These are phyloP conservation scores for Rhagium mordax DNA, from an alignment of 2,888 invertebrate species.

Conservation along the genomic window DNA sequence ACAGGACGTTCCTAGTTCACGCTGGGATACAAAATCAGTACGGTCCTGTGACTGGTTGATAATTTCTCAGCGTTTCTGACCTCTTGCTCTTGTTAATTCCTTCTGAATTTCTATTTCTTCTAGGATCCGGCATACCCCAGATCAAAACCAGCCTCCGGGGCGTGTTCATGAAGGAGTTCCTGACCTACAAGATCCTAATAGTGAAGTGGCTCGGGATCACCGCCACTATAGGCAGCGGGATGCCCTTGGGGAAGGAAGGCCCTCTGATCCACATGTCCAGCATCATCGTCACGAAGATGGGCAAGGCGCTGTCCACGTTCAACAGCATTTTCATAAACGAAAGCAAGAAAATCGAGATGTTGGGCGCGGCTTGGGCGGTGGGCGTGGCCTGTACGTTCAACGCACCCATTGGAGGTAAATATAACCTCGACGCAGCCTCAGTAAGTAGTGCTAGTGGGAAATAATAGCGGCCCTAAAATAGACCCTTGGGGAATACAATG, in stretches of 20 bases:
- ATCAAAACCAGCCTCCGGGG: slow-evolving; percentile 98
- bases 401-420: slow-evolving; percentile 91
- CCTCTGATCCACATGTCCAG: slow-evolving; percentile 98
- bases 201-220: slow-evolving; percentile 94
- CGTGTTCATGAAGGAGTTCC: slow-evolving; percentile 95
- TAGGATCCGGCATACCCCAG: slow-evolving; percentile 97
- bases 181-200: slow-evolving; percentile 92
- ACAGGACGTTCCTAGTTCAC: no score
- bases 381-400: slow-evolving; percentile 96
- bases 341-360: slow-evolving; percentile 94
- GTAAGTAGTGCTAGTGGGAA: no score
- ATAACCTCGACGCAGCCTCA: no score
- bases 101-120: background rate
- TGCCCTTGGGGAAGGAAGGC: slow-evolving; percentile 98
- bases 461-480: no score
- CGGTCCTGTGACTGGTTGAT: no score
- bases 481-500: no score
- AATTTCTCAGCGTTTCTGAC: no score
- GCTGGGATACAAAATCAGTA: no score
- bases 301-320: slow-evolving; percentile 91
- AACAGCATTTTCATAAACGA: slow-evolving; percentile 95
- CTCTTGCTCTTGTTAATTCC: no score
- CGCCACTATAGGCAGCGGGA: slow-evolving; percentile 93
- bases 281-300: slow-evolving; percentile 92
- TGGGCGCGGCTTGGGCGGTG: slow-evolving; percentile 97